phyloP scores from a whole-genome alignment of 92 coral and sea anemone genomes.

The Phenganax stokvisi region DNA sequence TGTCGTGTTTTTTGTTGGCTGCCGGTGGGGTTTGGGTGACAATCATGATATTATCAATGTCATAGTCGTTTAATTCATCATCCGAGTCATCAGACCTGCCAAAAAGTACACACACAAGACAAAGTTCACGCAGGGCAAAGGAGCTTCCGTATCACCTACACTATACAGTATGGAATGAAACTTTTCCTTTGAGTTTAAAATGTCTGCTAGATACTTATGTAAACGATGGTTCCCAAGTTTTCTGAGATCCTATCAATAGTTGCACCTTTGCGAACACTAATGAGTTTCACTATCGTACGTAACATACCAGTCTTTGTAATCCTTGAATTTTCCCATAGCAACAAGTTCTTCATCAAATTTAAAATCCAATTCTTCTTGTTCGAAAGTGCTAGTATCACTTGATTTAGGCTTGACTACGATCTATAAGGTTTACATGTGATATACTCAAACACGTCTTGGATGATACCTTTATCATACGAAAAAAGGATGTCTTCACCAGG shows the following conservation, averaged over 20 bases:
- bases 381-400: constrained; percentile 43
- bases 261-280: too few species aligned
- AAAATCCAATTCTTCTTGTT: constrained; percentile 91
- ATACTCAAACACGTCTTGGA: background rate
- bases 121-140: too few species aligned
- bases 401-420: constrained; percentile 26
- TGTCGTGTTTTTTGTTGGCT: constrained; percentile 76
- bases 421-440: background rate
- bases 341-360: constrained; percentile 93
- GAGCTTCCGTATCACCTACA: too few species aligned
- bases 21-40: constrained; percentile 99
- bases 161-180: too few species aligned
- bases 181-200: too few species aligned
- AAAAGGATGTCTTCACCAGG: too few species aligned
- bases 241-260: too few species aligned
- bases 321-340: constrained; percentile 35
- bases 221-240: too few species aligned
- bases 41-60: constrained; percentile 92
- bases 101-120: background rate
- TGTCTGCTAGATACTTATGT: too few species aligned
- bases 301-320: constrained; percentile 34
- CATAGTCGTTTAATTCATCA: constrained; percentile 92
- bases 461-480: too few species aligned
- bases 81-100: constrained; percentile 95
- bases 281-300: background rate